Evolutionary conservation across 2,888 invertebrate species (phyloP).

Genomic region (Ametastegia equiseti): DNA sequence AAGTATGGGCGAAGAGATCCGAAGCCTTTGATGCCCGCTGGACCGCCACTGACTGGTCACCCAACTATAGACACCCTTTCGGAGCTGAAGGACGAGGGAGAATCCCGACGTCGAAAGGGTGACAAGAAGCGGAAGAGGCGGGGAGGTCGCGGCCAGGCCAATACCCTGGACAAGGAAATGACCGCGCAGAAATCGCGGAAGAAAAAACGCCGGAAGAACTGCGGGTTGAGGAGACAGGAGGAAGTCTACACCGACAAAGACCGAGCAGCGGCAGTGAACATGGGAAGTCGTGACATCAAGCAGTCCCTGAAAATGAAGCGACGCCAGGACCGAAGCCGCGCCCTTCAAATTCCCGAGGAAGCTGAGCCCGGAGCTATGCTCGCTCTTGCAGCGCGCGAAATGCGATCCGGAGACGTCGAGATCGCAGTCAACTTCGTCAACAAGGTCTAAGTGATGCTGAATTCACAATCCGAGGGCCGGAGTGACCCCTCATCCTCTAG

Average conservation of each 20-base stretch:
- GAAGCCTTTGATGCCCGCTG: conserved; percentile 51
- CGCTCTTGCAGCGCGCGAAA: conserved; percentile 86
- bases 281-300: conserved; percentile 93
- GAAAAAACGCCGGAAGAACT: conserved; percentile 69
- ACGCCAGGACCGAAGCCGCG: conserved; percentile 85
- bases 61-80: conserved; percentile 22
- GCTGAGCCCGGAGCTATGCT: conserved; percentile 87
- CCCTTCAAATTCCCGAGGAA: conserved; percentile 86
- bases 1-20: conserved; percentile 16
- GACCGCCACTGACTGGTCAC: conserved; percentile 42
- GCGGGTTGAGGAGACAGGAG: conserved; percentile 76
- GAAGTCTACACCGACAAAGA: conserved; percentile 95
- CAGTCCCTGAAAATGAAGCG: conserved; percentile 89
- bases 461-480: background rate
- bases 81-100: conserved; percentile 44
- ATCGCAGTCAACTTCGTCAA: conserved; percentile 87
- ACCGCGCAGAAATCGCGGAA: conserved; percentile 69
- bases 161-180: conserved; percentile 65
- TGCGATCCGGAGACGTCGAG: conserved; percentile 85
- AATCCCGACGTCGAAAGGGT: conserved; percentile 33
- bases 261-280: conserved; percentile 91
- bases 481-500: background rate
- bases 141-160: conserved; percentile 47
- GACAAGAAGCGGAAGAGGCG: conserved; percentile 44
- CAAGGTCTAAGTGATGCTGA: conserved; percentile 80